A percentile compares a stretch with the other conserved stretches of the same genome.
These are phyloP conservation scores for Resseliella maxima DNA, from an alignment of 2,888 invertebrate genomes.

Conservation along the genomic window DNA sequence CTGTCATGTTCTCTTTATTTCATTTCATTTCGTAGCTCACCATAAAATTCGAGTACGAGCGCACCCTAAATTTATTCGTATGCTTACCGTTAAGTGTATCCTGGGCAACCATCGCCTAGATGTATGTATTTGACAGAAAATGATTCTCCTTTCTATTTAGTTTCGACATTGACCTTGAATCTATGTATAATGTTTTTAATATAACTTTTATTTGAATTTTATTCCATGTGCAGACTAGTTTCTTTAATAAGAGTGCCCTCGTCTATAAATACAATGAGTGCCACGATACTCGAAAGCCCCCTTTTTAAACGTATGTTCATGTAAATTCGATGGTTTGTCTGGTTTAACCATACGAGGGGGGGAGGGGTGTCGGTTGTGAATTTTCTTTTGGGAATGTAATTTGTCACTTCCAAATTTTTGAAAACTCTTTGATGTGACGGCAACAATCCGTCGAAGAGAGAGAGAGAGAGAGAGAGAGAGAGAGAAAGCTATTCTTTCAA, in stretches of 20 bases:
- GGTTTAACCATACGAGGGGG: neutral
- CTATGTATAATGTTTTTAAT: neutral
- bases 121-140: neutral
- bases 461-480: no score
- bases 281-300: slow-evolving; percentile 33
- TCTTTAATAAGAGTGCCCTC: neutral
- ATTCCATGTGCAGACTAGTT: slow-evolving; percentile 4
- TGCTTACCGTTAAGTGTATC: slow-evolving; percentile 1
- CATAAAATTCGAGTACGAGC: neutral
- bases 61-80: neutral
- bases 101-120: neutral
- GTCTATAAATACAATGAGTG: neutral
- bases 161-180: slow-evolving; percentile 55
- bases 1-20: neutral
- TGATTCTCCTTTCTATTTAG: neutral
- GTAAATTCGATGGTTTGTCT: neutral
- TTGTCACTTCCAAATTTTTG: no score
- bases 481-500: no score
- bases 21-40: neutral
- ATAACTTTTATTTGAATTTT: slow-evolving; percentile 18
- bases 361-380: no score
- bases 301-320: neutral
- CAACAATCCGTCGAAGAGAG: no score
- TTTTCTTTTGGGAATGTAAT: no score
- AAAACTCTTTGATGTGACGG: no score